Evolutionary conservation across 35 echinoderm and acorn worm genomes (phyloP).

Genomic region (Ophiothrix spiculata): DNA sequence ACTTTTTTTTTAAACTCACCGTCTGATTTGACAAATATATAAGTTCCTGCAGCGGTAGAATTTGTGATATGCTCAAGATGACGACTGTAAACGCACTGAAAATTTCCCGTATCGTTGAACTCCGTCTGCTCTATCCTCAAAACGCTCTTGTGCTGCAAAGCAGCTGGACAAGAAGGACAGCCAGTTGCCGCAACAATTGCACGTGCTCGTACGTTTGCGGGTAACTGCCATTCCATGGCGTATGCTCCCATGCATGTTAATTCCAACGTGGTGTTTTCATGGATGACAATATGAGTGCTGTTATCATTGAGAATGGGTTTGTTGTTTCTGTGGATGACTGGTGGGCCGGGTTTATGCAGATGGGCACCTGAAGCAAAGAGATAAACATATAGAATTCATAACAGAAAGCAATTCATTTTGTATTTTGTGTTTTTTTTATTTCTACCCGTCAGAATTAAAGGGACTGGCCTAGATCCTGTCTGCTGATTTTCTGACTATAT

Average conservation of each 20-base stretch:
- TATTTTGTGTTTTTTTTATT: no score
- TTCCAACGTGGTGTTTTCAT: conserved; percentile 35
- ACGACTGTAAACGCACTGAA: conserved; percentile 70
- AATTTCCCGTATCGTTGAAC: conserved; percentile 43
- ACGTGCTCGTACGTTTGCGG: conserved; percentile 26
- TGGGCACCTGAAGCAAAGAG: neutral
- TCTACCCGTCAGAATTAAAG: no score
- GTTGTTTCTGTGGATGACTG: no score
- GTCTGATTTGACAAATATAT: conserved; percentile 35
- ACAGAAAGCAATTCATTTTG: no score
- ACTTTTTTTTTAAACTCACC: no score
- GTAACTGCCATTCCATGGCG: conserved; percentile 66
- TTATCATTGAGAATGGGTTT: conserved; percentile 20
- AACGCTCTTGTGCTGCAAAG: conserved; percentile 39
- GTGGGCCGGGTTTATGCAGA: conserved; percentile 16
- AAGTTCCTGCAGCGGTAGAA: conserved; percentile 50
- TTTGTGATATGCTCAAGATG: conserved; percentile 52
- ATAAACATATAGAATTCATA: no score
- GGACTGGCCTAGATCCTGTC: no score
- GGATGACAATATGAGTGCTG: conserved; percentile 29
- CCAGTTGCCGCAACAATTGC: conserved; percentile 13
- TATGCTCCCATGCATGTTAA: conserved; percentile 44
- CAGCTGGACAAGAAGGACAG: conserved; percentile 51
- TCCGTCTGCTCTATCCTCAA: conserved; percentile 36
- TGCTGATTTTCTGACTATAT: no score